phyloP scores from a whole-genome alignment of 1,140 invertebrate genomes.

The Aradophagus sp. region DNA sequence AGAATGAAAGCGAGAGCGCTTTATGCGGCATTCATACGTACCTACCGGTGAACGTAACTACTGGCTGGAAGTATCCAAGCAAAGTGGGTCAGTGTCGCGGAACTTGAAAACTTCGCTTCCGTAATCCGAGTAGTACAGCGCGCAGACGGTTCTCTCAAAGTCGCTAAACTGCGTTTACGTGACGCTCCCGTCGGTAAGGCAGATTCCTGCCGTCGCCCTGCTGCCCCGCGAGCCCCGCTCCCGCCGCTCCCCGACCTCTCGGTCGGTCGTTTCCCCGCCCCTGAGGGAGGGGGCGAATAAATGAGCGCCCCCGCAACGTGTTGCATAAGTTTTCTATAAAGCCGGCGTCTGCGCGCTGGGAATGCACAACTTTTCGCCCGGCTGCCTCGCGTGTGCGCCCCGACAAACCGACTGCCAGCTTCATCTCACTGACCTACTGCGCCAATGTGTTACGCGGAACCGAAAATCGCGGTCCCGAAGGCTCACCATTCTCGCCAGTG shows the following conservation, averaged over 20 bases:
- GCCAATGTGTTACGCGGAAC: too few species aligned
- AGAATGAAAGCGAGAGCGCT: conserved; percentile 67
- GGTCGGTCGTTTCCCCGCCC: too few species aligned
- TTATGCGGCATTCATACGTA: conserved; percentile 68
- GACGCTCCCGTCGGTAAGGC: conserved; percentile 54
- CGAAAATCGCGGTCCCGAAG: too few species aligned
- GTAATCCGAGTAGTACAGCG: conserved; percentile 69
- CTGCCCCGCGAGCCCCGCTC: too few species aligned
- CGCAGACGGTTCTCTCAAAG: conserved; percentile 53
- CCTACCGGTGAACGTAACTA: conserved; percentile 66
- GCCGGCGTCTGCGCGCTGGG: conserved; percentile 6
- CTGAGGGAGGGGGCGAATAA: not conserved
- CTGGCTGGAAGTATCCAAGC: conserved; percentile 66
- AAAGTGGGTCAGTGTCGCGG: conserved; percentile 75
- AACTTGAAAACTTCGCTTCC: conserved; percentile 75
- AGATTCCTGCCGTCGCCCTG: too few species aligned
- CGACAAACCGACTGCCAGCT: conserved; percentile 18
- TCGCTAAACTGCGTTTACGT: conserved; percentile 57
- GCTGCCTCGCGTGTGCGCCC: conserved; percentile 8
- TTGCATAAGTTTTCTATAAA: conserved; percentile 51
- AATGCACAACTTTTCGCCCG: not conserved
- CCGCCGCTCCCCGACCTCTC: too few species aligned
- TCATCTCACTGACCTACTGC: conserved; percentile 50
- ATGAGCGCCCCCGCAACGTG: conserved; percentile 17
- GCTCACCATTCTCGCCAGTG: too few species aligned